phyloP scores from a whole-genome alignment of 2,113 vertebrate species.

The Chamaea fasciata region DNA sequence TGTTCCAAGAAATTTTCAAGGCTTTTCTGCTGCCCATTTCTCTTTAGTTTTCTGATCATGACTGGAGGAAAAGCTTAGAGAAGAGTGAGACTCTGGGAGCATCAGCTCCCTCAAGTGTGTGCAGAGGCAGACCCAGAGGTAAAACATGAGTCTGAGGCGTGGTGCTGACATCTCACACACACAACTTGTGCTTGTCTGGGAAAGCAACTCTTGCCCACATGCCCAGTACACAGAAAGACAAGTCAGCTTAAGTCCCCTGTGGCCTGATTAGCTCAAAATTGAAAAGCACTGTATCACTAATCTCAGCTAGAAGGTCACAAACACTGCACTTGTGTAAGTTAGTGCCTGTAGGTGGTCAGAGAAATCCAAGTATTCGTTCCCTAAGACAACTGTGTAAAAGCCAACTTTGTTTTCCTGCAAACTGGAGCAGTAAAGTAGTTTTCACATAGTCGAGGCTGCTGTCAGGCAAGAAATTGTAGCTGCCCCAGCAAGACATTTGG shows the following conservation, averaged over 20 bases:
- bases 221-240: neutral
- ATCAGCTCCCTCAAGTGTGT: neutral
- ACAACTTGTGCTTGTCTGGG: neutral
- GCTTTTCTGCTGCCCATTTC: neutral
- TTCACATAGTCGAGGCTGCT: neutral
- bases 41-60: neutral
- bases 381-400: neutral
- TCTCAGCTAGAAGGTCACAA: neutral
- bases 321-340: neutral
- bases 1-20: neutral
- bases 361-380: neutral
- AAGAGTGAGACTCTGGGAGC: neutral
- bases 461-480: neutral
- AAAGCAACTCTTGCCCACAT: neutral
- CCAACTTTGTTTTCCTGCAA: neutral
- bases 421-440: neutral
- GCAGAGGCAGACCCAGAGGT: neutral
- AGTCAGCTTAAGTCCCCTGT: neutral
- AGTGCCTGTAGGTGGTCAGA: neutral
- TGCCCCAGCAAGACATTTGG: neutral
- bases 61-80: neutral
- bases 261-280: neutral
- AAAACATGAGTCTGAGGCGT: accelerated
- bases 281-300: neutral
- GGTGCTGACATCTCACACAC: neutral